These are phyloP conservation scores for Pseudomyrmex sp. DNA, from an alignment of 1,140 invertebrate species.

Conservation along the genomic window DNA sequence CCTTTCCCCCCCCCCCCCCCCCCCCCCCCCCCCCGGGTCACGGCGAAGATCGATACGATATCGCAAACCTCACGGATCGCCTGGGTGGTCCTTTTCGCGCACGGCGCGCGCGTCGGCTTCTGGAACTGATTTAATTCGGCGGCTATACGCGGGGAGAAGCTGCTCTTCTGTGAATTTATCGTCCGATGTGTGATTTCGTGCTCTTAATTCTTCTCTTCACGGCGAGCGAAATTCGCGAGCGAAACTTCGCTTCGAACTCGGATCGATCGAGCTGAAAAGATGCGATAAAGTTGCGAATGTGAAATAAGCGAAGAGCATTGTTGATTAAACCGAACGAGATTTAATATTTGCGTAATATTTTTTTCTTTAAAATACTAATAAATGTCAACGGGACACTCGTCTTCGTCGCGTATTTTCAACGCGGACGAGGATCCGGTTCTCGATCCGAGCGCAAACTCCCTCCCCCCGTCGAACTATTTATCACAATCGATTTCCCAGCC, in stretches of 20 bases:
- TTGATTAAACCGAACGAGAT: no score
- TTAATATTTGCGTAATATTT: no score
- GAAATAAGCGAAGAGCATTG: no score
- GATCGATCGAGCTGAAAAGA: neutral
- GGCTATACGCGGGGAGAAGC: constrained; percentile 32
- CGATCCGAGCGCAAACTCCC: constrained; percentile 14
- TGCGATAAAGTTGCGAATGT: no score
- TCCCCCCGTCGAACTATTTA: constrained; percentile 25
- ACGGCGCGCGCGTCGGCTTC: constrained; percentile 1
- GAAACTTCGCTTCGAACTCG: neutral
- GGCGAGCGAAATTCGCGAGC: neutral
- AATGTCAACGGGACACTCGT: no score
- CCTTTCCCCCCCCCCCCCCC: neutral
- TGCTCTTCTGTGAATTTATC: constrained; percentile 21
- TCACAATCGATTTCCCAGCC: constrained; percentile 49
- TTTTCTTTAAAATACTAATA: no score
- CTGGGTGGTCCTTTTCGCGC: constrained; percentile 67
- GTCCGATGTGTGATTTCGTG: neutral
- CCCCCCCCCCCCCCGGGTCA: constrained; percentile 46
- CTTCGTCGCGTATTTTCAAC: no score
- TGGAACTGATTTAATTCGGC: constrained; percentile 64
- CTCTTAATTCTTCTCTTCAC: neutral
- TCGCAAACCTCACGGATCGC: constrained; percentile 67
- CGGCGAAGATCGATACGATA: constrained; percentile 73
- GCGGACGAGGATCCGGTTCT: neutral